phyloP scores from a whole-genome alignment of 2,113 vertebrate species.

The human (Homo sapiens) region DNA sequence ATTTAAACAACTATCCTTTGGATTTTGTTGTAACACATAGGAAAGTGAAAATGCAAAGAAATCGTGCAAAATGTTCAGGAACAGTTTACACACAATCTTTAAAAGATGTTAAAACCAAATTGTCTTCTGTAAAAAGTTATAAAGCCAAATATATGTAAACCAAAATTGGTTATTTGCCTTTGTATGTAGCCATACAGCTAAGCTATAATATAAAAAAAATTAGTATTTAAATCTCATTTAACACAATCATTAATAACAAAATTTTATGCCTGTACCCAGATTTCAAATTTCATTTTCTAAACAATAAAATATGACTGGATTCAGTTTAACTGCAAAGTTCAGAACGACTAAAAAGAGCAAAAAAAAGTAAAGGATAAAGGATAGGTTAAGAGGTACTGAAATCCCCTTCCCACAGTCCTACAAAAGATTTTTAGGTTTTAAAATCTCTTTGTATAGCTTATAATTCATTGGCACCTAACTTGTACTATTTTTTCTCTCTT shows the following conservation, averaged over 20 bases:
- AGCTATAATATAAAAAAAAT: not conserved
- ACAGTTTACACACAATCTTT: not conserved
- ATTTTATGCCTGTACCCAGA: not conserved
- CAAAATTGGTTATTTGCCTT: not conserved
- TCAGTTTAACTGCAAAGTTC: conserved; percentile 41
- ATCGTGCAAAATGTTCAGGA: not conserved
- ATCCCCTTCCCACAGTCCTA: not conserved
- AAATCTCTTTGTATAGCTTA: conserved; percentile 11
- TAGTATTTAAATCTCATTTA: conserved; percentile 13
- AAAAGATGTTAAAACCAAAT: conserved; percentile 33
- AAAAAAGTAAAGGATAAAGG: not conserved
- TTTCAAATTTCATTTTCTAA: conserved; percentile 44
- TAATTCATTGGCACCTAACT: not conserved
- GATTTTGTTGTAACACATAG: conserved; percentile 15
- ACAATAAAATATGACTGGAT: not conserved
- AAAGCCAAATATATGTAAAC: not conserved
- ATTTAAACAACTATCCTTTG: not conserved
- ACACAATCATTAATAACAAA: not conserved
- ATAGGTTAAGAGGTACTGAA: conserved; percentile 9
- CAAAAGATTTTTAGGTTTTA: not conserved
- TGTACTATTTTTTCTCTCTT: not conserved
- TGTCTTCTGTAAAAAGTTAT: conserved; percentile 2
- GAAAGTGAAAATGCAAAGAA: conserved; percentile 24
- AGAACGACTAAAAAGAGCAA: conserved; percentile 3
- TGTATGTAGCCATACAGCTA: not conserved